These are phyloP conservation scores for Athalia rosae DNA, from an alignment of 2,888 invertebrate species.

Conservation along the genomic window DNA sequence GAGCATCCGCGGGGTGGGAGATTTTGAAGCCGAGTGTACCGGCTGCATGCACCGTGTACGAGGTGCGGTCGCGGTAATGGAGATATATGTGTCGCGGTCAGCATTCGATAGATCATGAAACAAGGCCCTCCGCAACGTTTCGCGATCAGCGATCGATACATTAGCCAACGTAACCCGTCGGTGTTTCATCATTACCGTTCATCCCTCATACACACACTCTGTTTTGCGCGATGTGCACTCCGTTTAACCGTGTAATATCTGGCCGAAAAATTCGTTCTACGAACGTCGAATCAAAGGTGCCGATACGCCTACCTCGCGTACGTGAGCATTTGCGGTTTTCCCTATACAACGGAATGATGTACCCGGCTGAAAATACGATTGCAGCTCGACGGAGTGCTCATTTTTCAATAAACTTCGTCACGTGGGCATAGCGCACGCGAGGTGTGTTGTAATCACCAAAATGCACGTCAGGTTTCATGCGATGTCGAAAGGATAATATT, in stretches of 20 bases:
- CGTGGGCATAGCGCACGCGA: constrained; percentile 33
- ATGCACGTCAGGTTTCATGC: constrained; percentile 32
- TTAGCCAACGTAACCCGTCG: constrained; percentile 45
- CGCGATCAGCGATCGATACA: constrained; percentile 51
- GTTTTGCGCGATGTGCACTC: constrained; percentile 48
- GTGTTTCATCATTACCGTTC: constrained; percentile 46
- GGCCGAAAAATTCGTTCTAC: too few relatives aligned
- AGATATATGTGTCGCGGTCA: constrained; percentile 47
- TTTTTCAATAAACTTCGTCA: constrained; percentile 40
- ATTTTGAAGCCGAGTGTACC: constrained; percentile 33
- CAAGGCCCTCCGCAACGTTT: constrained; percentile 21
- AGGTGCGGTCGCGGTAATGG: constrained; percentile 47
- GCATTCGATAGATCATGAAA: constrained; percentile 50
- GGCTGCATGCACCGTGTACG: not conserved
- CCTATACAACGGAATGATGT: too few relatives aligned
- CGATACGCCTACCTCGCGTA: too few relatives aligned
- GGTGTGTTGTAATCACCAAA: constrained; percentile 26
- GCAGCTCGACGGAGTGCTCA: constrained; percentile 15
- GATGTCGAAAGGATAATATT: constrained; percentile 22
- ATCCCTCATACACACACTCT: constrained; percentile 13
- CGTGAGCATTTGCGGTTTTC: too few relatives aligned
- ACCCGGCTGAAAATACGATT: too few relatives aligned
- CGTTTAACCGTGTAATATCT: constrained; percentile 20
- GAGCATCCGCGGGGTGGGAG: not conserved
- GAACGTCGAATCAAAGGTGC: too few relatives aligned